A percentile compares a stretch with the other conserved stretches of the same genome.
Conservation (phyloP, 2,797 vertebrate genomes). For the Cossypha niveicapilla region DNA sequence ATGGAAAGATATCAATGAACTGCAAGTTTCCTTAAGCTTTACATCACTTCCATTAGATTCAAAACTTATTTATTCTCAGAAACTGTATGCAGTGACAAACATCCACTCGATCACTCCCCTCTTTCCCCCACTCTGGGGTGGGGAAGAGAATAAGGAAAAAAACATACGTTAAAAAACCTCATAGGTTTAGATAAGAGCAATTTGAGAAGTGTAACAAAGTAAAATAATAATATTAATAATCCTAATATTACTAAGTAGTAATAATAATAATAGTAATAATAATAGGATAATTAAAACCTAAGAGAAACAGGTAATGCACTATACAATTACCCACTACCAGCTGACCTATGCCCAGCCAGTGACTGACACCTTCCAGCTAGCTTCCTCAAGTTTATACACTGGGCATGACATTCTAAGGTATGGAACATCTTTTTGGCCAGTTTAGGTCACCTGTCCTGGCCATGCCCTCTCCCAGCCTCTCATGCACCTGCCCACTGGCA, state of each 20-base stretch:
- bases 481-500: fast-evolving
- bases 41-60: background rate
- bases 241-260: fast-evolving
- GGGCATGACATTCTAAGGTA: fast-evolving
- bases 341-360: background rate
- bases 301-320: fast-evolving
- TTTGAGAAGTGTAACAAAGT: background rate
- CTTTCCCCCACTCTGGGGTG: background rate
- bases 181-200: background rate
- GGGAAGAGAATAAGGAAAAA: background rate
- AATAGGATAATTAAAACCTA: background rate
- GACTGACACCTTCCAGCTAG: background rate
- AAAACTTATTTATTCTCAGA: background rate
- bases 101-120: background rate
- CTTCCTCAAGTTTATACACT: background rate
- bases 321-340: background rate
- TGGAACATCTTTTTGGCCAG: fast-evolving
- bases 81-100: fast-evolving
- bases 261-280: background rate
- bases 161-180: fast-evolving
- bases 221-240: background rate
- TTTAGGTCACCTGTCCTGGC: background rate
- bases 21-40: background rate
- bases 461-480: background rate
- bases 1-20: background rate